Base-by-base conservation (phyloP, 2,797 vertebrate species). In the Melanotaenia parkinsoni region DNA sequence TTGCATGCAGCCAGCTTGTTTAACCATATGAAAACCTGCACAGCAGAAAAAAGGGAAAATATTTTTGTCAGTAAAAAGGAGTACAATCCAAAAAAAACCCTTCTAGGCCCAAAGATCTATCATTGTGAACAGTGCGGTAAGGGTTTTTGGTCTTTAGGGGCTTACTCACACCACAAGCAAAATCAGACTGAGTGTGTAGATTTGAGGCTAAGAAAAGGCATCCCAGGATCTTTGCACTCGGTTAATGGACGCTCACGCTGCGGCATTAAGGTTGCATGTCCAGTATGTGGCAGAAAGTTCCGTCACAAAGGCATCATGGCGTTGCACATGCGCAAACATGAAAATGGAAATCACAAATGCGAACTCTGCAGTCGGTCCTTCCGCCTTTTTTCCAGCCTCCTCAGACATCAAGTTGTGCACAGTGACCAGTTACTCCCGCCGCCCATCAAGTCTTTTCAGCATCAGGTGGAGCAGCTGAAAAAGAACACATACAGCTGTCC, bases 31-130 rank as follows among this genome's bases (percentile, higher is more conserved):
- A 95, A 91, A 85, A 84, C 78, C 38, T 94, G 92, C 77, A 77
- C 84, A 0, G 64, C 86, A 22, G 79, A 81, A 58, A 87, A 86
- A 63, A 72, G 30, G 28, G 76, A 81, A 20, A 70, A 78, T 20
- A 60, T 72, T 30, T 79, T 76, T 4, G 63, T 57, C 0, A n/a
- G 24, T 37, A 92, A 91, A 61, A 89, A 86, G 80, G 84, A 84
- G 65, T 95, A 95, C 67, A 95, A 95, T 80, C 95, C 95, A 74
- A 95, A 92, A 70, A 96, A 96, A 88, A 95, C 93, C 2, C 93
- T 96, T 24, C 70, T 96, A 18, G 95, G 95, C 28, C 95, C 95
- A 59, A 96, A 95, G 83, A 85, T 93, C 58, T 94, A 92, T 83
- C 94, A 95, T 51, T 96, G 95, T 59, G 94, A 95, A 54, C 90